These are phyloP conservation scores for Steinernema hermaphroditum DNA, from an alignment of 2,888 invertebrate genomes.

Conservation along the genomic window DNA sequence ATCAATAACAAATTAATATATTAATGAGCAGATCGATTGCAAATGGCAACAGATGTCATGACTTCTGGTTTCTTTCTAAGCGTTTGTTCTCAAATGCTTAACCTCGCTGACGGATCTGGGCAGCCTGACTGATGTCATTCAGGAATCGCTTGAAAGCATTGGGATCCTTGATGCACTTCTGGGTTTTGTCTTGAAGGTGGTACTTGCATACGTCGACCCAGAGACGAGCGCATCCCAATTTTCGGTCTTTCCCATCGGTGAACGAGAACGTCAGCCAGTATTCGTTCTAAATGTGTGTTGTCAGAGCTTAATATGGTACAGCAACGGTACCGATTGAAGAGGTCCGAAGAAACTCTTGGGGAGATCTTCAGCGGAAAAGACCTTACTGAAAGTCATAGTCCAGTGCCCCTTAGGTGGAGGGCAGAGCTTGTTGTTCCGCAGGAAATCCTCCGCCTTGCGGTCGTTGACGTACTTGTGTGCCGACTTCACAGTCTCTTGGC, in stretches of 20 bases:
- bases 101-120: constrained; percentile 60
- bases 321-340: constrained; percentile 66
- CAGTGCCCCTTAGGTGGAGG: constrained; percentile 64
- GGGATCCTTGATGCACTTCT: constrained; percentile 66
- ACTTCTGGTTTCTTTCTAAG: constrained; percentile 3
- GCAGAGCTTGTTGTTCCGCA: constrained; percentile 56
- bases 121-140: constrained; percentile 65
- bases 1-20: constrained; percentile 21
- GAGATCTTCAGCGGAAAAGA: constrained; percentile 65
- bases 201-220: constrained; percentile 66
- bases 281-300: constrained; percentile 57
- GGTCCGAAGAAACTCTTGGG: constrained; percentile 67
- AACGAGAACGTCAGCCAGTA: constrained; percentile 67
- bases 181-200: constrained; percentile 59
- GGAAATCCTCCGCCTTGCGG: constrained; percentile 56
- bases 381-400: constrained; percentile 67
- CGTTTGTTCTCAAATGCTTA: background rate
- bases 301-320: background rate
- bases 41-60: constrained; percentile 23
- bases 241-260: constrained; percentile 64
- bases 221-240: constrained; percentile 64
- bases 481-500: constrained; percentile 64
- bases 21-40: constrained; percentile 29
- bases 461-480: constrained; percentile 66
- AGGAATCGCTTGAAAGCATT: constrained; percentile 66